Conservation (phyloP, 1,140 invertebrate species). For the Drosophila mojavensis region DNA sequence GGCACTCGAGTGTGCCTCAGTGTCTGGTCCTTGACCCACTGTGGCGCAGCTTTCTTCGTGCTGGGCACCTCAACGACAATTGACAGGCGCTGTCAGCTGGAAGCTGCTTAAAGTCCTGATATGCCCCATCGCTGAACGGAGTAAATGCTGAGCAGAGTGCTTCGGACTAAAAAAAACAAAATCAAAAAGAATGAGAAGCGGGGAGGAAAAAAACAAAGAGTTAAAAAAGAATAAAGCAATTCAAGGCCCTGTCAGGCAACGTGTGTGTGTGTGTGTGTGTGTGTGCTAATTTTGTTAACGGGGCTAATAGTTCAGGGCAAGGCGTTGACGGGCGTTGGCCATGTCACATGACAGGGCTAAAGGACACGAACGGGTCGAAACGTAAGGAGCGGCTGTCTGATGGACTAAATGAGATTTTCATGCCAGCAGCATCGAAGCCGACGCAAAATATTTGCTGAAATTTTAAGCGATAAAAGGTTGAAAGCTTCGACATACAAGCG, state of each 20-base stretch:
- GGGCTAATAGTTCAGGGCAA: constrained; percentile 59
- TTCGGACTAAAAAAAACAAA: constrained; percentile 19
- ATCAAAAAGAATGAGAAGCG: not conserved
- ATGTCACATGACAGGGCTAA: constrained; percentile 42
- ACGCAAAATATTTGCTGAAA: constrained; percentile 68
- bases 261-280: constrained; percentile 17
- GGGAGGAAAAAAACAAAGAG: not conserved
- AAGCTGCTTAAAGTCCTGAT: constrained; percentile 40
- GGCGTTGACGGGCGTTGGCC: constrained; percentile 35
- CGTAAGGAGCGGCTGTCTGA: constrained; percentile 16
- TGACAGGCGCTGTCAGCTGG: constrained; percentile 42
- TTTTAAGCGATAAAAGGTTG: constrained; percentile 74
- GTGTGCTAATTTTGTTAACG: constrained; percentile 61
- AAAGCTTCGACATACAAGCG: constrained; percentile 42
- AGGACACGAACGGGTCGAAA: not conserved
- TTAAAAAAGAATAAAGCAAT: constrained; percentile 19
- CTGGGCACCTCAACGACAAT: constrained; percentile 31
- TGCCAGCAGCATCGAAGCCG: constrained; percentile 32
- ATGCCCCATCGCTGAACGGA: constrained; percentile 30
- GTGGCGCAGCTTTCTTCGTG: constrained; percentile 3
- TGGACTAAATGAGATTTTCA: constrained; percentile 58
- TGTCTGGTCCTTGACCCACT: constrained; percentile 33
- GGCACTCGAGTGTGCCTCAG: not conserved
- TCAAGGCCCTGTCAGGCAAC: constrained; percentile 17
- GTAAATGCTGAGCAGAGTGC: constrained; percentile 31